phyloP scores from a whole-genome alignment of 2,797 vertebrate genomes.

The Choloepus didactylus region DNA sequence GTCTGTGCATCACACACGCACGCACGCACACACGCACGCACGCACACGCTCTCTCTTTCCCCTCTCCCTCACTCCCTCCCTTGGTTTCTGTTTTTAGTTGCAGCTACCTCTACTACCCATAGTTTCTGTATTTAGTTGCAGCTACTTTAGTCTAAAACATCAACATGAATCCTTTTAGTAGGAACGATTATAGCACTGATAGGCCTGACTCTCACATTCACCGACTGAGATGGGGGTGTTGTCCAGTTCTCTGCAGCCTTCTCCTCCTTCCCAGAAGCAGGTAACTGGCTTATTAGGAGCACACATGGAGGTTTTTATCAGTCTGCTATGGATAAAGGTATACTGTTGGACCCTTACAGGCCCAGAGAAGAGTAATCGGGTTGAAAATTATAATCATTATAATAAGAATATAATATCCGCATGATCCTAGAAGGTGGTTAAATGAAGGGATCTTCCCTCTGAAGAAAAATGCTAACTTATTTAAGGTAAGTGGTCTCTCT shows the following conservation, averaged over 20 bases:
- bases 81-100: constrained; percentile 37
- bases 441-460: neutral
- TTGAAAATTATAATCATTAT: constrained; percentile 36
- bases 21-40: no score
- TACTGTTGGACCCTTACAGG: neutral
- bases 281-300: neutral
- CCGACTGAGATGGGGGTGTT: neutral
- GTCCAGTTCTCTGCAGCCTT: neutral
- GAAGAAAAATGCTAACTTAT: constrained; percentile 51
- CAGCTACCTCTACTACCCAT: neutral
- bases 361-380: neutral
- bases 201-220: neutral
- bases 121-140: constrained; percentile 36
- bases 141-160: neutral
- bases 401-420: constrained; percentile 5
- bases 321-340: neutral
- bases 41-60: neutral
- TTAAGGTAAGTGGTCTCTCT: constrained; percentile 32
- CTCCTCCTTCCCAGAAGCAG: neutral
- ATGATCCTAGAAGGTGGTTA: neutral
- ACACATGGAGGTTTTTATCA: neutral
- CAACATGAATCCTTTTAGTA: neutral
- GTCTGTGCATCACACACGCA: neutral
- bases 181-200: neutral
- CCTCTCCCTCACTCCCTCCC: neutral